Evolutionary conservation across 2,113 vertebrate species (phyloP).

Genomic region (Excalfactoria chinensis): DNA sequence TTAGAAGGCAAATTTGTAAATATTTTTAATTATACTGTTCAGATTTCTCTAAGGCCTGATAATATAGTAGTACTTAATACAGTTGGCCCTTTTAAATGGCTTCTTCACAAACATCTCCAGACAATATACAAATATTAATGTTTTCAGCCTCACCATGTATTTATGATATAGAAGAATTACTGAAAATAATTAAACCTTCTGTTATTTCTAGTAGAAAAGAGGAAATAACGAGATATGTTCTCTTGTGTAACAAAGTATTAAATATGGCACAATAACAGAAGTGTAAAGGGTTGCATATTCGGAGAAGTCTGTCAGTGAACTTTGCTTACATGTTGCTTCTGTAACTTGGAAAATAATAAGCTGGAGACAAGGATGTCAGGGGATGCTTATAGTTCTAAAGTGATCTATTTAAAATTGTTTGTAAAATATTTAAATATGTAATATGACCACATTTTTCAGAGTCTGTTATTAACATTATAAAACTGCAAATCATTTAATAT

Average conservation of each 20-base stretch:
- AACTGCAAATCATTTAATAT: neutral
- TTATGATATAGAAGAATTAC: neutral
- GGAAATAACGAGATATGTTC: neutral
- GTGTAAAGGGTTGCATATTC: neutral
- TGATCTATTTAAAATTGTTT: neutral
- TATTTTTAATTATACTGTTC: constrained; percentile 13
- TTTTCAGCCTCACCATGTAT: neutral
- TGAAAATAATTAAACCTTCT: neutral
- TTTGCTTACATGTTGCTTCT: neutral
- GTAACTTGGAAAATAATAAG: neutral
- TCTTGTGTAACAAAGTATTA: neutral
- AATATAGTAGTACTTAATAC: neutral
- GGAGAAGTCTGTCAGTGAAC: neutral
- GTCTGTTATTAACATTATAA: neutral
- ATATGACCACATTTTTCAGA: neutral
- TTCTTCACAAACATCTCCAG: constrained; percentile 4
- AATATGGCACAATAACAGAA: neutral
- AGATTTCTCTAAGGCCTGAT: neutral
- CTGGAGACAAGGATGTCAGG: neutral
- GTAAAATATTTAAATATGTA: neutral
- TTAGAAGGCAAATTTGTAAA: neutral
- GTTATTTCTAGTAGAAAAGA: neutral
- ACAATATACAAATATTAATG: neutral
- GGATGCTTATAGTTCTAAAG: neutral
- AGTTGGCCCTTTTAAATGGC: neutral